A percentile compares a stretch with the other conserved stretches of the same genome.
These are phyloP conservation scores for Hydropotes inermis DNA, from an alignment of 2,113 vertebrate species.

Conservation along the genomic window DNA sequence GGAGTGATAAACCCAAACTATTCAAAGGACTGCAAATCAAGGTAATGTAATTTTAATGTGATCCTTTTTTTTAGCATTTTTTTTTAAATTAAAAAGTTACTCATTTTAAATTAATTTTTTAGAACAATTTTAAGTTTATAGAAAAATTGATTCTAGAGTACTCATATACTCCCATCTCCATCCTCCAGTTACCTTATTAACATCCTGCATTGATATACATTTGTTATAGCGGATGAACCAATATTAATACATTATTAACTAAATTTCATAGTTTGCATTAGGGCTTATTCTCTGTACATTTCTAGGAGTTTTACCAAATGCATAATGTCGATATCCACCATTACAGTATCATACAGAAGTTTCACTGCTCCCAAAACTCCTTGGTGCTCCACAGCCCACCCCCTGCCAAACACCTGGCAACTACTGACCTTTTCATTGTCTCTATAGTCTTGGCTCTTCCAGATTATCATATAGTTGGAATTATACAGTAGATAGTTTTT, in stretches of 20 bases:
- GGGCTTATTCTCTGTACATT: background rate
- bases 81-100: background rate
- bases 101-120: background rate
- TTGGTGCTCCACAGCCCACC: background rate
- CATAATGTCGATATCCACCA: background rate
- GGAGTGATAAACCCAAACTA: constrained; percentile 97
- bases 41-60: constrained; percentile 79
- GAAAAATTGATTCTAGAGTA: background rate
- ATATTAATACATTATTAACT: background rate
- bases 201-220: background rate
- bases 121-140: background rate
- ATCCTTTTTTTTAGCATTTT: background rate
- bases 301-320: background rate
- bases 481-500: background rate
- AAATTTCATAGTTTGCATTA: background rate
- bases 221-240: background rate
- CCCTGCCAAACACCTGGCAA: background rate
- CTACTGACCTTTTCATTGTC: background rate
- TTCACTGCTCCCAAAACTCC: background rate
- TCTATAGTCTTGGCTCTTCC: background rate
- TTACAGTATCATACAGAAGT: background rate
- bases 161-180: background rate
- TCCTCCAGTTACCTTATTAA: background rate
- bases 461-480: background rate
- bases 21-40: constrained; percentile 99